Evolutionary conservation across 2,797 vertebrate species (phyloP).

Genomic region (Otus scops): DNA sequence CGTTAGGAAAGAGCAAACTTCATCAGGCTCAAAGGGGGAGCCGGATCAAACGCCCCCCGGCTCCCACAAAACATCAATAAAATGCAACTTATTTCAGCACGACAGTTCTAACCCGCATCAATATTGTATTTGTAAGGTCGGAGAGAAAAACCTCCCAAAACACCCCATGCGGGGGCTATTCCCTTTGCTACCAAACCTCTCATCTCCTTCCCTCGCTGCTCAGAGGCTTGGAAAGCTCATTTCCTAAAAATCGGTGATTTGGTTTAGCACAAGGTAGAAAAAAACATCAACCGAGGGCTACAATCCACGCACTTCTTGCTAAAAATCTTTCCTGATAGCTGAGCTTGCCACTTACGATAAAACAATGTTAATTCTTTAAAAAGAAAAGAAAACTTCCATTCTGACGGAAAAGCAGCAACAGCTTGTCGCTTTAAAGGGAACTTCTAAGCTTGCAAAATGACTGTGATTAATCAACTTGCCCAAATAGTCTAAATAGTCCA

Average conservation of each 20-base stretch:
- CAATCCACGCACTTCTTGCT: neutral
- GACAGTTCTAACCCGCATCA: accelerated
- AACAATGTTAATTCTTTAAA: neutral
- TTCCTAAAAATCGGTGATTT: neutral
- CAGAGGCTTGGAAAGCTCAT: neutral
- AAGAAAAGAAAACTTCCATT: conserved; percentile 1
- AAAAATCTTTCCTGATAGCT: neutral
- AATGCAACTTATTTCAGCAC: accelerated
- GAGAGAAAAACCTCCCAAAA: neutral
- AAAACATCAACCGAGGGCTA: neutral
- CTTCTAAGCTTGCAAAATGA: neutral
- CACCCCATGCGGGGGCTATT: accelerated
- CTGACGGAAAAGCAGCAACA: neutral
- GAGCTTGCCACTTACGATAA: neutral
- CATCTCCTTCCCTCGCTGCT: accelerated
- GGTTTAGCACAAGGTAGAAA: neutral
- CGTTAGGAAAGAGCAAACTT: neutral
- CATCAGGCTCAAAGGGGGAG: neutral
- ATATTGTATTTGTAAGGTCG: accelerated
- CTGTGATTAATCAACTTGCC: conserved; percentile 43
- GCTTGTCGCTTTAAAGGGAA: neutral
- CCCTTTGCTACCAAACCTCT: neutral
- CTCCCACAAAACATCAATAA: neutral
- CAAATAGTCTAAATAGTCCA: neutral
- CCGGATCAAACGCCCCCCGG: too few relatives aligned